phyloP scores from a whole-genome alignment of 1,140 invertebrate genomes.

The Pogonomyrmex californicus region DNA sequence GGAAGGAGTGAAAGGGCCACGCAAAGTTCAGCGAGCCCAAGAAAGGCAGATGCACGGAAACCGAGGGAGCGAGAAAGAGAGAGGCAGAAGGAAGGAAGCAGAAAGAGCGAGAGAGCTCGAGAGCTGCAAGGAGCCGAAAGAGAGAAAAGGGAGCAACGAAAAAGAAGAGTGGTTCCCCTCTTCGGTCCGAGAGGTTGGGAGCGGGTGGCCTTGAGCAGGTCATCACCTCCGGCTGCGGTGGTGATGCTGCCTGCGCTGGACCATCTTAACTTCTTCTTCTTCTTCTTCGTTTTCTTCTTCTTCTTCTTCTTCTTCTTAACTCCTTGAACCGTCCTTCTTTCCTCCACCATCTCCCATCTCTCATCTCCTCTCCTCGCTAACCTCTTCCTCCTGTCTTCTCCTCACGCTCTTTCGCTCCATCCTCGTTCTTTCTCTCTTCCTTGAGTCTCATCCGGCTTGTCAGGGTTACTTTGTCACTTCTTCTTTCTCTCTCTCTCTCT shows the following conservation, averaged over 20 bases:
- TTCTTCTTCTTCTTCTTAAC: constrained; percentile 67
- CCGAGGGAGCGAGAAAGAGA: constrained; percentile 13
- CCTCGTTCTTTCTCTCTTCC: constrained; percentile 52
- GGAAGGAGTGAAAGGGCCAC: constrained; percentile 36
- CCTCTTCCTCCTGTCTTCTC: constrained; percentile 40
- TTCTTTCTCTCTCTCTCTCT: constrained; percentile 30
- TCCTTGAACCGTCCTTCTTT: constrained; percentile 66
- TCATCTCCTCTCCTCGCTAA: constrained; percentile 55
- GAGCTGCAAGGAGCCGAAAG: constrained; percentile 63
- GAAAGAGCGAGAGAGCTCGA: constrained; percentile 50
- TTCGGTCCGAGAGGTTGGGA: constrained; percentile 77
- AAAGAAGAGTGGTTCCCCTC: constrained; percentile 75
- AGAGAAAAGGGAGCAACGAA: constrained; percentile 74
- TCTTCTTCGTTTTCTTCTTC: too few species aligned
- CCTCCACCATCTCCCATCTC: constrained; percentile 35
- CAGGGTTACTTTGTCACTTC: constrained; percentile 55
- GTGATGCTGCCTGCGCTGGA: constrained; percentile 78
- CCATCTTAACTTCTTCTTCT: constrained; percentile 83
- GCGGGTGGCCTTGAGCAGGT: constrained; percentile 86
- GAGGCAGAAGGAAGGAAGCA: constrained; percentile 54
- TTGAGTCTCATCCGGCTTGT: constrained; percentile 33
- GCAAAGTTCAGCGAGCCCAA: constrained; percentile 55
- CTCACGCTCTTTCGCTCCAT: constrained; percentile 29
- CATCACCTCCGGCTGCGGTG: constrained; percentile 83
- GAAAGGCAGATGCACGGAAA: constrained; percentile 62